Evolutionary conservation across 2,888 invertebrate species (phyloP), one percentile per base, ranked within the genome.

Genomic region (Limnephilus auricula): DNA sequence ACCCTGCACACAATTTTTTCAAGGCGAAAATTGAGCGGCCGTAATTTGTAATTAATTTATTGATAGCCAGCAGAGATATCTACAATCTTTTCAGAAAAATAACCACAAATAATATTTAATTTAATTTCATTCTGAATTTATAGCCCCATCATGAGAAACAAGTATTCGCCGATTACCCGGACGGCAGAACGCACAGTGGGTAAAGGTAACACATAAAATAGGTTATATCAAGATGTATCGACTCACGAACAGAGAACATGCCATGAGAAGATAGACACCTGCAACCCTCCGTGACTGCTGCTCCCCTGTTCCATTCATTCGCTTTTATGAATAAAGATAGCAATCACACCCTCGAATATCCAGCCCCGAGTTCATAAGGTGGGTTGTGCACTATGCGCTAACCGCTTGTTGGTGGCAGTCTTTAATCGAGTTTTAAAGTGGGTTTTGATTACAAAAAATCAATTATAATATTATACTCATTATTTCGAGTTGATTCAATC

Each of bases 241-340:
- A 37, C 90, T 65, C 84, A 90, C 90, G 90, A 37, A 83, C 31
- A 65, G 82, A 65, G 84, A 89, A 90, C 82, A 87, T 30, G 85
- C 79, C 79, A 89, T 92, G 92, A 80, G 92, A 92, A 92, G 40
- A 82, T 88, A 30, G 86, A 92, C 92, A 92, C 92, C 92, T 92
- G 92, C 91, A 82, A 83, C 90, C 89, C 91, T 92, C 91, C 91
- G 91, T 90, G 90, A 90, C 91, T 91, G 82, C 87, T 89, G 91
- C 89, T 65, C 89, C 92, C 89, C 89, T 32, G 89, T 45, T 85
- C 87, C 91, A 90, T 92, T 92, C 91, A 91, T 91, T 91, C 83
- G 91, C 83, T 93, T 90, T 91, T 90, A 90, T 91, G 93, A 93
- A 93, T 92, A 92, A 93, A 92, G 93, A 93, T 93, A 93, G 93